Base-by-base conservation (phyloP, 2,113 vertebrate genomes). In the Ibidorhyncha struthersii region DNA sequence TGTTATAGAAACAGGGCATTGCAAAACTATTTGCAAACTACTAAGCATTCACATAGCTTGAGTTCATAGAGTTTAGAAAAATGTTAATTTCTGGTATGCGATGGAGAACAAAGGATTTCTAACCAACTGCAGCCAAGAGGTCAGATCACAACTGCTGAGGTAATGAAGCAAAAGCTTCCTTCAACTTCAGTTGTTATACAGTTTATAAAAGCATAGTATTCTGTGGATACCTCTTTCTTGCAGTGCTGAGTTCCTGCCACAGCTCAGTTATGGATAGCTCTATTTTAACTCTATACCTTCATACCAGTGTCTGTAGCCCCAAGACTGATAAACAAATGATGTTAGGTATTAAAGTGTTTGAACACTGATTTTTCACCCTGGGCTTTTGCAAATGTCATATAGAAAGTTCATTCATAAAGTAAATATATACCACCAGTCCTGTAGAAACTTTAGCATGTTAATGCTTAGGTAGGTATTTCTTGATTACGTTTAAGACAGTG, bases 1-100 rank as follows among this genome's bases (percentile, higher is more conserved):
- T 5, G 14, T 89, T 96, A 94, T 14, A 97, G 86, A 97, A 98
- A 98, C 93, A 73, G 98, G 97, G 98, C 97, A 97, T 93, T 98
- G 98, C 98, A 98, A 97, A 98, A 95, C 97, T 98, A 93, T 96
- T 98, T 96, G 86, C 88, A 97, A 95, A 97, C 97, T 97, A 97
- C 72, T 80, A 95, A 85, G 69, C 61, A 84, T 90, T 96, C 69
- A 63, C 87, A 86, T 82, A 92, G 86, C 17, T n/a, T 12, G 81
- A 96, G 84, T 96, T 97, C 92, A 89, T 36, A 49, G 52, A 93
- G 79, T 16, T 66, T 94, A 96, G 80, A 81, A 93, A 98, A 97
- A 97, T 87, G 82, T 96, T 98, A 97, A 98, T 98, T 97, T 86
- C 52, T 93, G 12, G 52, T 92, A 91, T 34, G 71, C 10, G 49